Conservation (phyloP, 2,888 invertebrate species). For the Xanthorhoe spadicearia region DNA sequence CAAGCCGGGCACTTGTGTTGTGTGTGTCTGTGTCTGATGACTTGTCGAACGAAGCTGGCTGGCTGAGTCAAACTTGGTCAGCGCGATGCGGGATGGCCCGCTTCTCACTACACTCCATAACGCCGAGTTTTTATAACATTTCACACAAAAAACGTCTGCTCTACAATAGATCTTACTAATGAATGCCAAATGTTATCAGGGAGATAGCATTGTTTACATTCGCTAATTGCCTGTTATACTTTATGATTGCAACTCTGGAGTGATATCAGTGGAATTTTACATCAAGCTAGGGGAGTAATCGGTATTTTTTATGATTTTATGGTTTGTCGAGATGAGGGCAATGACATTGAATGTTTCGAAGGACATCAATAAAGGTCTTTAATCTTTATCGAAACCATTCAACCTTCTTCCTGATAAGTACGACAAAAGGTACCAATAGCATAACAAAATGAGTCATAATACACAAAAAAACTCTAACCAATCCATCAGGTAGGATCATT, state of each 20-base stretch:
- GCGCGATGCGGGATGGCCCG: constrained; percentile 63
- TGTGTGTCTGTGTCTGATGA: constrained; percentile 45
- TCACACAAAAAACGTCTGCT: constrained; percentile 58
- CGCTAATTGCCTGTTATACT: constrained; percentile 48
- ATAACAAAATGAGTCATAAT: not conserved
- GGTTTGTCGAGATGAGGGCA: constrained; percentile 28
- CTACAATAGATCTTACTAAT: constrained; percentile 53
- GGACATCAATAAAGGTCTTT: constrained; percentile 17
- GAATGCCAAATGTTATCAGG: constrained; percentile 53
- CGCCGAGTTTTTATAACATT: constrained; percentile 72
- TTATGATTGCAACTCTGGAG: constrained; percentile 47
- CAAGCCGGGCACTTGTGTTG: constrained; percentile 60
- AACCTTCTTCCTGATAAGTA: constrained; percentile 5
- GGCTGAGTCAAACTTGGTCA: constrained; percentile 34
- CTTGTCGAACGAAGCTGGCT: constrained; percentile 12
- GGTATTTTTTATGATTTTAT: constrained; percentile 26
- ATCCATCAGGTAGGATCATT: no score
- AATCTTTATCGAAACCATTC: constrained; percentile 16
- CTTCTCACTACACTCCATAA: constrained; percentile 68
- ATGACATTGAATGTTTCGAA: constrained; percentile 32
- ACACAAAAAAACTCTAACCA: not conserved
- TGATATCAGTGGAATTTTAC: constrained; percentile 67
- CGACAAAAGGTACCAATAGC: not conserved
- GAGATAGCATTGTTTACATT: constrained; percentile 55
- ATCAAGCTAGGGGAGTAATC: constrained; percentile 36